Base-by-base conservation (phyloP, 2,113 vertebrate species). In the Prochilodus magdalenae region DNA sequence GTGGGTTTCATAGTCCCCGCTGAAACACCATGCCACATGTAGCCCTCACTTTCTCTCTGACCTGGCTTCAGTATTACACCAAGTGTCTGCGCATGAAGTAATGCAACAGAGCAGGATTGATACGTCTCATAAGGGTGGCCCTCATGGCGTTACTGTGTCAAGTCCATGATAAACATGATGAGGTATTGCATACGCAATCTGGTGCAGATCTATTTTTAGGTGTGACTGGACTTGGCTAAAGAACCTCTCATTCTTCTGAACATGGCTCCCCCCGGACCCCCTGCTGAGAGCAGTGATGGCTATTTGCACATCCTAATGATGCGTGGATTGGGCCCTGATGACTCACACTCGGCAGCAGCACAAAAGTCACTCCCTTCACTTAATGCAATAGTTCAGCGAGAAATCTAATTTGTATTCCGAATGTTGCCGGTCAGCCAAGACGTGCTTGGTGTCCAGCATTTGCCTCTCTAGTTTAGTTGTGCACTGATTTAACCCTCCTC, bases 1-100 rank as follows among this genome's bases (percentile, higher is more conserved):
- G 88, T 91, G 89, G 75, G 70, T 81, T 24, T 72, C 60, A 81
- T 62, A 83, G 81, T 73, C 76, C 74, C 26, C 10, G 20, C 73
- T 67, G 75, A 74, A 77, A 76, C 59, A 73, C 51, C 47, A 66
- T 55, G 66, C 67, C 65, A n/a, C 60, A 40, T 66, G 63, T 63
- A 75, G 75, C 80, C n/a, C 77, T 47, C 44, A 27, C 66, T 59
- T 66, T 73, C 27, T 33, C 33, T 30, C 53, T n/a, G 47, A 63
- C 60, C 44, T 3, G 2, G 1, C 18, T 40, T 16, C 33, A 65
- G 13, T 57, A 13, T 44, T 73, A 77, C 15, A 75, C 30, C 62
- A 29, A 69, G 63, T 60, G 62, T 24, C 33, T 66, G 40, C 66
- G 24, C 66, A 30, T 71, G 29, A 71, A 83, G 55, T 72, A 30